Percentiles rank a stretch among this genome's conserved stretches.
phyloP scores from a whole-genome alignment of 2,888 invertebrate genomes.

The Callyntrura sp. region DNA sequence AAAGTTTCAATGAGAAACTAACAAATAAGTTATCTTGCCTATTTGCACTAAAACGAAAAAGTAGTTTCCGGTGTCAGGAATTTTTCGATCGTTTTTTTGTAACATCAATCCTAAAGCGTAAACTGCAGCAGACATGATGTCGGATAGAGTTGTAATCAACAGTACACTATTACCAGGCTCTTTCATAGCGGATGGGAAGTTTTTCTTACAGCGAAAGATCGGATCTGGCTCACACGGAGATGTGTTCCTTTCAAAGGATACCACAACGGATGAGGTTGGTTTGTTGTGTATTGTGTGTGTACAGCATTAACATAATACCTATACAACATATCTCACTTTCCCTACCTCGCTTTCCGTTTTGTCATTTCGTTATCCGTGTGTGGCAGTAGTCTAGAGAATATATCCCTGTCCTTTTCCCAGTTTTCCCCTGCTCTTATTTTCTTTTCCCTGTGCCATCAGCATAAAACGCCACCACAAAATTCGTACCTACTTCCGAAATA shows the following conservation, averaged over 20 bases:
- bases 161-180: constrained; percentile 75
- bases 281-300: not conserved
- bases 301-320: not conserved
- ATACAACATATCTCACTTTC: not conserved
- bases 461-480: constrained; percentile 18
- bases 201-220: constrained; percentile 70
- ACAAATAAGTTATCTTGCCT: constrained; percentile 21
- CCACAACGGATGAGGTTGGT: constrained; percentile 77
- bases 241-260: constrained; percentile 75
- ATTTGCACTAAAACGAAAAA: constrained; percentile 25
- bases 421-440: not conserved
- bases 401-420: not conserved
- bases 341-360: not conserved
- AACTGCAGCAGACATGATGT: constrained; percentile 34
- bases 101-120: not conserved
- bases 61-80: constrained; percentile 33
- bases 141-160: constrained; percentile 65
- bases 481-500: not conserved
- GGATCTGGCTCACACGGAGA: constrained; percentile 79
- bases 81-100: constrained; percentile 27
- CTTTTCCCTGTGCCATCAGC: not conserved
- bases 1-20: not conserved
- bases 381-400: constrained; percentile 3
- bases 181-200: constrained; percentile 72
- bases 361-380: not conserved